phyloP scores from a whole-genome alignment of 2,888 invertebrate genomes.

The Camponotus fellah region DNA sequence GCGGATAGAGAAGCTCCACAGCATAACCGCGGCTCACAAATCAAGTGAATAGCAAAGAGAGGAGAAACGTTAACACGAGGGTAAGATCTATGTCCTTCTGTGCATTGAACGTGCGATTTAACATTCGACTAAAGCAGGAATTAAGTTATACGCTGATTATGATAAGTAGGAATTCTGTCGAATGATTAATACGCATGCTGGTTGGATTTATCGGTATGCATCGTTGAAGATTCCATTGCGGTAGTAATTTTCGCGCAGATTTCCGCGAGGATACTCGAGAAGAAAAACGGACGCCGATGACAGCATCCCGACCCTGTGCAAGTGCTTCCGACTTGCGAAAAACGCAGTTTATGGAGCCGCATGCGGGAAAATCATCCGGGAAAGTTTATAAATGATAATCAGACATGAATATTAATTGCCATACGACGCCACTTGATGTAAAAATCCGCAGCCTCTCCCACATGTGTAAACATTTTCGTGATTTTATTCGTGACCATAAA shows the following conservation, averaged over 20 bases:
- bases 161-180: slow-evolving; percentile 60
- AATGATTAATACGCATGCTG: slow-evolving; percentile 68
- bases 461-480: slow-evolving; percentile 19
- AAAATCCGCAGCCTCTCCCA: background rate
- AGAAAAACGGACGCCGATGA: background rate
- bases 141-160: slow-evolving; percentile 70
- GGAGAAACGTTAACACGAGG: slow-evolving; percentile 26
- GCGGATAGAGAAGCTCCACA: slow-evolving; percentile 34
- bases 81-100: slow-evolving; percentile 44
- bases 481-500: slow-evolving; percentile 37
- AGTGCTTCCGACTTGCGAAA: slow-evolving; percentile 8
- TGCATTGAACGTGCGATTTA: slow-evolving; percentile 45
- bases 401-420: slow-evolving; percentile 26
- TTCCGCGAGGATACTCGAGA: slow-evolving; percentile 41
- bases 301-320: background rate
- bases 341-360: slow-evolving; percentile 17
- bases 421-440: background rate
- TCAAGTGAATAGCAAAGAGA: slow-evolving; percentile 21
- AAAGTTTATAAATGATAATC: slow-evolving; percentile 36
- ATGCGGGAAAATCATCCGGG: background rate
- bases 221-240: slow-evolving; percentile 60
- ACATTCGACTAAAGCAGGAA: slow-evolving; percentile 56
- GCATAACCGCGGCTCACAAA: slow-evolving; percentile 19
- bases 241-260: slow-evolving; percentile 65
- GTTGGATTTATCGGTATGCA: slow-evolving; percentile 72